Conservation (phyloP, 2,113 vertebrate genomes). For the Cinclus mexicanus region DNA sequence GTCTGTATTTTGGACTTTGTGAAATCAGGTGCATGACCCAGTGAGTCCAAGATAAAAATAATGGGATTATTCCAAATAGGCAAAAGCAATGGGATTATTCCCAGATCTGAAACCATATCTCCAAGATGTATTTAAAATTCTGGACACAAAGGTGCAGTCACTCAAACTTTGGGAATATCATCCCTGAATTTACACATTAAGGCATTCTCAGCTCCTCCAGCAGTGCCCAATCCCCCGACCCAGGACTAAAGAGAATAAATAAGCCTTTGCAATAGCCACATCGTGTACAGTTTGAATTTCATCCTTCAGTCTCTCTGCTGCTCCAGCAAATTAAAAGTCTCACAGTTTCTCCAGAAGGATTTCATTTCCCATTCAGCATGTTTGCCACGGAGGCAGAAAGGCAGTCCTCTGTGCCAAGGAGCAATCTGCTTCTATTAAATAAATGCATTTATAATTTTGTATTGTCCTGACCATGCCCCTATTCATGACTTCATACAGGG, state of each 20-base stretch:
- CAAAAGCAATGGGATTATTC: background rate
- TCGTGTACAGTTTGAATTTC: background rate
- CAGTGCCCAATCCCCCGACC: background rate
- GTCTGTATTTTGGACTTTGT: background rate
- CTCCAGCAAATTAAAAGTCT: background rate
- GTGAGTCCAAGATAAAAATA: background rate
- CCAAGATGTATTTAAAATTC: background rate
- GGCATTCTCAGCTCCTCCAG: background rate
- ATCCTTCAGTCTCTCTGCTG: background rate
- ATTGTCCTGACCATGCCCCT: background rate
- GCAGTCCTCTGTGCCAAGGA: background rate
- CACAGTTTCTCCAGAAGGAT: background rate
- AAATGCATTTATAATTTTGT: background rate
- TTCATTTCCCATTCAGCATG: background rate
- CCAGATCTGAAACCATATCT: background rate
- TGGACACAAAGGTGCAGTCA: background rate
- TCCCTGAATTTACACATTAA: background rate
- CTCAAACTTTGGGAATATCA: background rate
- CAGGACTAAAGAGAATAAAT: background rate
- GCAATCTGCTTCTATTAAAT: background rate
- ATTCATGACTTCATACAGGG: background rate
- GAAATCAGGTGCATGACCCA: background rate
- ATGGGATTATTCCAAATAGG: background rate
- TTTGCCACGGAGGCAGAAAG: background rate
- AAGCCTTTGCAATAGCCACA: background rate